Conservation (phyloP, 2,113 vertebrate genomes). For the Ochotona princeps region DNA sequence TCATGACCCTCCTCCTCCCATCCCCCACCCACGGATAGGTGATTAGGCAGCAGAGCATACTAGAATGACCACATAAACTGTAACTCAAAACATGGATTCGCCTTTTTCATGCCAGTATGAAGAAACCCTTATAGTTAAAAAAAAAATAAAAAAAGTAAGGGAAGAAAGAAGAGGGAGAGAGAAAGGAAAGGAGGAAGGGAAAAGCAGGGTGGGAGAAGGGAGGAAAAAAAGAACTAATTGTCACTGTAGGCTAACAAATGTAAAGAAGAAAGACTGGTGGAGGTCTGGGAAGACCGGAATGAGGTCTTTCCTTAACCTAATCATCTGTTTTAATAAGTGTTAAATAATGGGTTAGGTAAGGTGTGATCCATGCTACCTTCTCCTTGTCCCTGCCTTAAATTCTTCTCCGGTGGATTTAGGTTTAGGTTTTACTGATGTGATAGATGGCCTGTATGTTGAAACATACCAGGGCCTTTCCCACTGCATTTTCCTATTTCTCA, state of each 20-base stretch:
- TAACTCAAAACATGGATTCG: not conserved
- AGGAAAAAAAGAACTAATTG: not conserved
- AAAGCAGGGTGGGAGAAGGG: too few relatives aligned
- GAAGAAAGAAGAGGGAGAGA: too few relatives aligned
- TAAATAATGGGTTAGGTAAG: conserved; percentile 46
- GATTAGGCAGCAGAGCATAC: accelerated
- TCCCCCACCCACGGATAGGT: not conserved
- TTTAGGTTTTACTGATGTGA: conserved; percentile 47
- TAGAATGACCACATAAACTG: too few relatives aligned
- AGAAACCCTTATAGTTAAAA: not conserved
- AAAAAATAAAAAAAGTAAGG: too few relatives aligned
- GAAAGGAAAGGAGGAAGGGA: not conserved
- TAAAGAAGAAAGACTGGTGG: not conserved
- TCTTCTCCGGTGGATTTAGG: conserved; percentile 12
- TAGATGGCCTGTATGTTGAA: conserved; percentile 54
- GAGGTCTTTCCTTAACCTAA: conserved; percentile 43
- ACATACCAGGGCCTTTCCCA: conserved; percentile 25
- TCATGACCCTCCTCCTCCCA: too few relatives aligned
- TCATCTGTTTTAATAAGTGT: conserved; percentile 56
- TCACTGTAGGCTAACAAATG: not conserved
- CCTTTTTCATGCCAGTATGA: not conserved
- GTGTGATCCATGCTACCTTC: not conserved
- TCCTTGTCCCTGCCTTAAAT: too few relatives aligned
- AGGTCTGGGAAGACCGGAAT: not conserved
- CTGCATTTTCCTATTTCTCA: conserved; percentile 6